Percentiles rank a stretch among this genome's conserved stretches.
phyloP scores from a whole-genome alignment of 2,888 invertebrate genomes.

The Spilarctia lutea region DNA sequence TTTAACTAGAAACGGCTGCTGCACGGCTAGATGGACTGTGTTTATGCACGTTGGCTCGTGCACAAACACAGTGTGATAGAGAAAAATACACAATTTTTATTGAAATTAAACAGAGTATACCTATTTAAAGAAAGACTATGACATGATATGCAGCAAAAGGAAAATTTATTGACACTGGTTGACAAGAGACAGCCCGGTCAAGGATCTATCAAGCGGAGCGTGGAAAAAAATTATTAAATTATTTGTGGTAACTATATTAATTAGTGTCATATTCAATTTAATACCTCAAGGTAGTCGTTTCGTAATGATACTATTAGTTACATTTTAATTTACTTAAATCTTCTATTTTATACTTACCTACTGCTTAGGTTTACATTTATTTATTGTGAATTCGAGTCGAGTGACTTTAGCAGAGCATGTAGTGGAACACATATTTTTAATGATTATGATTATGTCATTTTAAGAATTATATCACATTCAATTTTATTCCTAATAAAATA shows the following conservation, averaged over 20 bases:
- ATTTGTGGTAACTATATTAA: conserved; percentile 20
- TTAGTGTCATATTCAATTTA: conserved; percentile 24
- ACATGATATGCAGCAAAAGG: background rate
- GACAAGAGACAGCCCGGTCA: conserved; percentile 22
- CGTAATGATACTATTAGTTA: background rate
- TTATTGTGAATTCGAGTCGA: background rate
- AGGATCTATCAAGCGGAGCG: conserved; percentile 37
- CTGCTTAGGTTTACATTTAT: background rate
- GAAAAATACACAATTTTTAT: too few species aligned
- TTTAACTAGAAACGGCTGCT: too few species aligned
- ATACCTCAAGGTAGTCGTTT: conserved; percentile 11
- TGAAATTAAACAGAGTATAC: too few species aligned
- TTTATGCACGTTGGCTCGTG: too few species aligned
- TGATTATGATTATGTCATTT: background rate
- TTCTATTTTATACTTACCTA: background rate
- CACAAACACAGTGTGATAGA: too few species aligned
- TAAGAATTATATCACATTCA: background rate
- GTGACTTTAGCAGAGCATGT: background rate
- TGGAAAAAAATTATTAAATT: conserved; percentile 29
- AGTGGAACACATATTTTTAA: background rate
- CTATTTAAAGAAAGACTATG: too few species aligned
- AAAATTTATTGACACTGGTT: background rate
- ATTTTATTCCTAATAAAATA: background rate
- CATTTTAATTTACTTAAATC: background rate
- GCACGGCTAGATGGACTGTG: too few species aligned